Percentiles rank a stretch among this genome's conserved stretches.
Evolutionary conservation across 2,888 invertebrate genomes (phyloP).

Genomic region (Lochmaea crataegi): DNA sequence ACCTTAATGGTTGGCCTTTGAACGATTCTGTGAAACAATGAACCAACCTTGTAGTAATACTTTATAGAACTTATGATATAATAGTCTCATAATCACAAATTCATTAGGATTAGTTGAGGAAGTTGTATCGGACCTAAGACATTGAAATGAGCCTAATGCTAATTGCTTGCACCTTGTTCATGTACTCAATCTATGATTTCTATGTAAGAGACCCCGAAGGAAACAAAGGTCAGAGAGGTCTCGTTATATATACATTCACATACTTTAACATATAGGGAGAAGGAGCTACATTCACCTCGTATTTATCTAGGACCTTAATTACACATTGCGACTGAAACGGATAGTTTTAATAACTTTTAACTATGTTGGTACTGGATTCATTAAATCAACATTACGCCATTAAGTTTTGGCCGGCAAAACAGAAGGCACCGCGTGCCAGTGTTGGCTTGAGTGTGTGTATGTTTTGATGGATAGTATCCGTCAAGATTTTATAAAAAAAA

Average conservation of each 20-base stretch:
- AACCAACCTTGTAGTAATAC: too few relatives aligned
- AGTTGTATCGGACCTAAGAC: neutral
- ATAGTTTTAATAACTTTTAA: conserved; percentile 51
- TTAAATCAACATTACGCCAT: conserved; percentile 48
- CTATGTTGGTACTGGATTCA: conserved; percentile 45
- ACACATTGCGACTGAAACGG: conserved; percentile 51
- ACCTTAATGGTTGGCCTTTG: too few relatives aligned
- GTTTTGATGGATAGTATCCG: neutral
- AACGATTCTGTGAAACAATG: too few relatives aligned
- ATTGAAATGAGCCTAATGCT: neutral
- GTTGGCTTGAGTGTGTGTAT: neutral
- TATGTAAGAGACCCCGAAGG: neutral
- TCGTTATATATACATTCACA: conserved; percentile 8
- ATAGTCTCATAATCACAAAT: too few relatives aligned
- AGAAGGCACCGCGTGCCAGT: conserved; percentile 6
- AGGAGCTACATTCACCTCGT: conserved; percentile 47
- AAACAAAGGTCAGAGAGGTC: conserved; percentile 13
- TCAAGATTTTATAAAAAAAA: too few relatives aligned
- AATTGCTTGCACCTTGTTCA: neutral
- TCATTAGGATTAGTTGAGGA: too few relatives aligned
- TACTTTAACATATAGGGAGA: conserved; percentile 11
- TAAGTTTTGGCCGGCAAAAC: conserved; percentile 29
- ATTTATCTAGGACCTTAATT: conserved; percentile 56
- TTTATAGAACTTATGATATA: too few relatives aligned
- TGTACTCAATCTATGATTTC: neutral